Evolutionary conservation across 2,797 vertebrate genomes (phyloP).

Genomic region (Coilia nasus): DNA sequence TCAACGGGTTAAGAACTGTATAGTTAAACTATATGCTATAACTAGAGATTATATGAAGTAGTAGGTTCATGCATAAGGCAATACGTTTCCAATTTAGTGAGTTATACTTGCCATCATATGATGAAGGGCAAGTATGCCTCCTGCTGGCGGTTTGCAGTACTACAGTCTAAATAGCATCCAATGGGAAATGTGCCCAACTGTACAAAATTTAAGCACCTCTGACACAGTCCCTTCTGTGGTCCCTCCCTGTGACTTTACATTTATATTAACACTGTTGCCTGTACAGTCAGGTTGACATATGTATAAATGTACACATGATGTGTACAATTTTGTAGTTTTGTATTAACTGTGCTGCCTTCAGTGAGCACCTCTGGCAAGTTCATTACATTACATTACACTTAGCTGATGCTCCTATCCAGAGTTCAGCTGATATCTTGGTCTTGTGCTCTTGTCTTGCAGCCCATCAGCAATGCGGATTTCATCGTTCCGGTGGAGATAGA

Average conservation of each 20-base stretch:
- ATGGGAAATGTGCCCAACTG: background rate
- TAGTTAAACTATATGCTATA: background rate
- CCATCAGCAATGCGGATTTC: slow-evolving; percentile 97
- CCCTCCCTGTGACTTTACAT: background rate
- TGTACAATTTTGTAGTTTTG: background rate
- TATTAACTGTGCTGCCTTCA: background rate
- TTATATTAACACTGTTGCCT: background rate
- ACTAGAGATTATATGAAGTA: background rate
- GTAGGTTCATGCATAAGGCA: background rate
- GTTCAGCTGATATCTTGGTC: background rate
- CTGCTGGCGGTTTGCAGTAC: slow-evolving; percentile 57
- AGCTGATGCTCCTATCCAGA: background rate
- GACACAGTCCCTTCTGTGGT: background rate
- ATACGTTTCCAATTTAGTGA: background rate
- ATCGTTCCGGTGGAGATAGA: slow-evolving; percentile 99
- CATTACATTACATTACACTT: too few species aligned
- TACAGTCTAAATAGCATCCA: slow-evolving; percentile 18
- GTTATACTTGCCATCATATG: background rate
- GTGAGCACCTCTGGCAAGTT: background rate
- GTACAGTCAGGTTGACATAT: background rate
- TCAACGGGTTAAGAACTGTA: slow-evolving; percentile 2
- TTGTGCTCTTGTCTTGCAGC: slow-evolving; percentile 75
- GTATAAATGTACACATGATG: too few species aligned
- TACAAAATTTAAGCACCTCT: background rate
- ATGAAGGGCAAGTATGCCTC: slow-evolving; percentile 40